Percentiles rank a stretch among this genome's conserved stretches.
Conservation (phyloP, 2,113 vertebrate genomes). For the Austrofundulus limnaeus region DNA sequence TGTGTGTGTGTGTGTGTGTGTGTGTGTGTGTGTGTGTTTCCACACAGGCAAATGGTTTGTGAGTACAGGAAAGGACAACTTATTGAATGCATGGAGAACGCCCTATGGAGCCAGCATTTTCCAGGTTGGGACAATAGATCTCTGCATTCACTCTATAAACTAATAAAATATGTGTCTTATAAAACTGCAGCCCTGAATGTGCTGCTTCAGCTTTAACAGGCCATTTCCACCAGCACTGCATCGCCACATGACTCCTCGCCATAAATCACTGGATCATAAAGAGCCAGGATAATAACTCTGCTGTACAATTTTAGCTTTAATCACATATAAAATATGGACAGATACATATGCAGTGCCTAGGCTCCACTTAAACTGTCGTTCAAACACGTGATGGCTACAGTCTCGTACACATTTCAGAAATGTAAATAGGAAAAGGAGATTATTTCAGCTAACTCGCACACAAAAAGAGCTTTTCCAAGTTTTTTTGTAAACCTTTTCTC, state of each 20-base stretch:
- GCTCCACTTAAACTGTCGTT: too few species aligned
- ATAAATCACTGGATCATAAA: neutral
- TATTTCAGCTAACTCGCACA: neutral
- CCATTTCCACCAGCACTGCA: neutral
- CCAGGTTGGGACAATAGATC: constrained; percentile 81
- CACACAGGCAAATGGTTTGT: constrained; percentile 95
- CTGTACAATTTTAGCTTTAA: constrained; percentile 2
- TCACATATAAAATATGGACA: neutral
- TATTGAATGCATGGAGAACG: constrained; percentile 95
- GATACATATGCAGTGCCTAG: too few species aligned
- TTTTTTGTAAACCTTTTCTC: neutral
- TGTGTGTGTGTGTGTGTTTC: neutral
- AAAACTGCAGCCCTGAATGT: neutral
- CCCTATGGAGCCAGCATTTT: constrained; percentile 98
- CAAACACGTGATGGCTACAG: neutral
- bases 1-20: constrained; percentile 5
- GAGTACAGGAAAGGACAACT: constrained; percentile 96
- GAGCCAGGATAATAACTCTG: neutral
- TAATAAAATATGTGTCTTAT: neutral
- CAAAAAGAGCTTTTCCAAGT: neutral
- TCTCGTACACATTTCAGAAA: neutral
- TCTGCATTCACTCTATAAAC: constrained; percentile 11
- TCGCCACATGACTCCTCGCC: neutral
- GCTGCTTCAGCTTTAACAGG: neutral
- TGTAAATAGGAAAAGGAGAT: neutral